Percentiles rank a stretch among this genome's conserved stretches.
These are phyloP conservation scores for Goniozus legneri DNA, from an alignment of 1,140 invertebrate genomes.

Conservation along the genomic window DNA sequence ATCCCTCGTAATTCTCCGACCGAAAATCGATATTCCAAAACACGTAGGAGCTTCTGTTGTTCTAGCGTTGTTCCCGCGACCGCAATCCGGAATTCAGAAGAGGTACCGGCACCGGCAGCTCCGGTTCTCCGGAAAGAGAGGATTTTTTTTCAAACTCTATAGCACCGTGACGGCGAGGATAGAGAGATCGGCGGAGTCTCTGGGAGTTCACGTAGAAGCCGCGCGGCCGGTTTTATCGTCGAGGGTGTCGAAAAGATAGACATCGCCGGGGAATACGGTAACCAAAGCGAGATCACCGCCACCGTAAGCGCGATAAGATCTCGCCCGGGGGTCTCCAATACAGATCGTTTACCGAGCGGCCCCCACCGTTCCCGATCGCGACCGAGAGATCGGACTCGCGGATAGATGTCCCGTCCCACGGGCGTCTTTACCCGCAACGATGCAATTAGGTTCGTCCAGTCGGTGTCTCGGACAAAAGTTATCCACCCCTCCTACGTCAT, in stretches of 20 bases:
- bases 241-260: constrained; percentile 31
- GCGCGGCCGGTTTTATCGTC: constrained; percentile 24
- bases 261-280: constrained; percentile 24
- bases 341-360: constrained; percentile 30
- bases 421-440: constrained; percentile 3
- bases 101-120: too few relatives aligned
- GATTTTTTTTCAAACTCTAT: neutral
- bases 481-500: too few relatives aligned
- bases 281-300: constrained; percentile 29
- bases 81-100: too few relatives aligned
- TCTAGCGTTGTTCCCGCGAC: too few relatives aligned
- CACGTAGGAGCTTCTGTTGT: too few relatives aligned
- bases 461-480: constrained; percentile 10
- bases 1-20: too few relatives aligned
- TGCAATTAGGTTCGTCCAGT: constrained; percentile 23
- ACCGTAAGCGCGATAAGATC: constrained; percentile 23
- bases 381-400: constrained; percentile 14
- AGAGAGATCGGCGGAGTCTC: constrained; percentile 21
- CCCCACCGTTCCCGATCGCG: constrained; percentile 21
- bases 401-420: constrained; percentile 15
- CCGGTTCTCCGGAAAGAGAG: too few relatives aligned
- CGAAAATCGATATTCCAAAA: too few relatives aligned
- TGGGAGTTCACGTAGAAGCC: too few relatives aligned
- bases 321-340: constrained; percentile 18
- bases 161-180: constrained; percentile 5